Evolutionary conservation across 2,888 invertebrate genomes (phyloP), one percentile per base, ranked within the genome.

Genomic region (Galeruca laticollis): DNA sequence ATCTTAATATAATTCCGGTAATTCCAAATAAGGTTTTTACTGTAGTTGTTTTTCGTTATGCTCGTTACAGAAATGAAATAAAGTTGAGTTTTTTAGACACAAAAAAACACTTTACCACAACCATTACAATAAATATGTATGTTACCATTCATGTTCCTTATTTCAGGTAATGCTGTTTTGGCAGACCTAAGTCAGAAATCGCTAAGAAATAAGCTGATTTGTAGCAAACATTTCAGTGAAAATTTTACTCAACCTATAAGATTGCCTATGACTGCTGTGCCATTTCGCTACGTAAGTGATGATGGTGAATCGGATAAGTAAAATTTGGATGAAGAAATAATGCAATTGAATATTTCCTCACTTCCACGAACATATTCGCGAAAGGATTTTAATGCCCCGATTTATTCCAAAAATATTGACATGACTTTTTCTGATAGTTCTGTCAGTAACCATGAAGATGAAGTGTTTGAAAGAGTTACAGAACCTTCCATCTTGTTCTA

Each of bases 401-500:
- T 26, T 18, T 20, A 8, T 52, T 52, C 52, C 52, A 52, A 5
- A 52, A 21, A 52, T 5, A 52, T 52, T n/a, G 52, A 18, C 52
- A 52, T 52, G 52, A 15, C 52, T n/a, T n/a, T n/a, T n/a, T n/a
- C n/a, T 18, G 52, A 52, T 56, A 31, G 31, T 31, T 26, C 21
- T 26, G 6, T 26, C 1, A 26, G 26, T 26, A 26, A 26, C 26
- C 26, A 26, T 26, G 26, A 26, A 26, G 56, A 56, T 56, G 31
- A 56, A 56, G 26, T 56, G 18, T 20, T 56, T 56, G 56, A 26
- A 13, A 4, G 56, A 10, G 31, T 56, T 56, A 33, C 52, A 52
- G 6, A 52, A 52, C 52, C 20, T 52, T 52, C 52, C 52, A 18
- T 52, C 52, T 52, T 52, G 52, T n/a, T 52, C 52, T 52, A 20